Evolutionary conservation across 2,888 invertebrate genomes (phyloP).

Genomic region (Diaprepes abbreviatus): DNA sequence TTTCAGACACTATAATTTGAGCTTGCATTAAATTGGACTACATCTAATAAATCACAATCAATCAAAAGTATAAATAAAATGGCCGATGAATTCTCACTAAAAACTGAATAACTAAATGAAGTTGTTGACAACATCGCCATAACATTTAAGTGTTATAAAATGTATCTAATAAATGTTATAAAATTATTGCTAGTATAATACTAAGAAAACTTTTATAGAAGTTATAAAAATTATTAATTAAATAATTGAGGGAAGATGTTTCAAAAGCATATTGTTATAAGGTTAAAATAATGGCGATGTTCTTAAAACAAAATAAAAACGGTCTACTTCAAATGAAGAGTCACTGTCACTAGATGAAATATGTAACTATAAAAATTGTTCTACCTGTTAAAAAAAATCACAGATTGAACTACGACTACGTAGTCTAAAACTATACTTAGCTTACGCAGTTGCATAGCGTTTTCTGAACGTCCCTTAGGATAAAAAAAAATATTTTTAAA

Average conservation of each 20-base stretch:
- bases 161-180: neutral
- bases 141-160: neutral
- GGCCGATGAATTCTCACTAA: constrained; percentile 59
- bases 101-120: constrained; percentile 33
- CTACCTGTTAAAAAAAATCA: constrained; percentile 62
- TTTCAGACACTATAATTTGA: constrained; percentile 55
- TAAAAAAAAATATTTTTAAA: neutral
- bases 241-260: neutral
- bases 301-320: constrained; percentile 46
- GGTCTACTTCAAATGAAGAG: constrained; percentile 21
- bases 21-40: constrained; percentile 52
- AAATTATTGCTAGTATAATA: neutral
- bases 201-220: neutral
- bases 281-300: constrained; percentile 18
- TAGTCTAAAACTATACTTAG: constrained; percentile 55
- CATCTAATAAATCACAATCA: constrained; percentile 59
- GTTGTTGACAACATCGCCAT: constrained; percentile 45
- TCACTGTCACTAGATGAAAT: constrained; percentile 45
- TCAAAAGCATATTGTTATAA: neutral
- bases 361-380: constrained; percentile 53
- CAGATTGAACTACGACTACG: constrained; percentile 63
- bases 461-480: constrained; percentile 53
- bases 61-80: constrained; percentile 56
- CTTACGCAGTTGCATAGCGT: constrained; percentile 43
- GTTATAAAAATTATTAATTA: neutral